Conservation (phyloP, 2,113 vertebrate species). For the Aramus guarauna region DNA sequence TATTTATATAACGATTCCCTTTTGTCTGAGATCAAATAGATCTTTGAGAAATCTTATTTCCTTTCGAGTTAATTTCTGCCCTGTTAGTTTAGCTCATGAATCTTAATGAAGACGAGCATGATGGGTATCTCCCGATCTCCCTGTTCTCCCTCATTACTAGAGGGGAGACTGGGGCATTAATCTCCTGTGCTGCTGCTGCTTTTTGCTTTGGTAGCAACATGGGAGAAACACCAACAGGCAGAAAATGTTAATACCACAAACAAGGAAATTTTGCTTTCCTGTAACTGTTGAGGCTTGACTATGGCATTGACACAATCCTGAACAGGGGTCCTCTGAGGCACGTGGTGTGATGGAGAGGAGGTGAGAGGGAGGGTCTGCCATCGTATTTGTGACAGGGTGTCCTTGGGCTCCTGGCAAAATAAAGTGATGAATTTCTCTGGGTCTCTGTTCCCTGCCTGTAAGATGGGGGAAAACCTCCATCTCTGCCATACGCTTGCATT, state of each 20-base stretch:
- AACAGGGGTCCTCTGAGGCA: background rate
- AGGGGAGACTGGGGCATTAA: background rate
- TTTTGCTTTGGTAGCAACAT: background rate
- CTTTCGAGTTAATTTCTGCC: conserved; percentile 46
- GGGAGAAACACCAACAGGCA: background rate
- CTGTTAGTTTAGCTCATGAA: conserved; percentile 46
- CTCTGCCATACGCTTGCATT: background rate
- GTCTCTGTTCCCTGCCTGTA: background rate
- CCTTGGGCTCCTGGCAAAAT: background rate
- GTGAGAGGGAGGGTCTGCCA: background rate
- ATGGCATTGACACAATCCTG: background rate
- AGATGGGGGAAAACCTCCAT: background rate
- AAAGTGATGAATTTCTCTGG: background rate
- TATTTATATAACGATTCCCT: conserved; percentile 64
- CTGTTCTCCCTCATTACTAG: background rate
- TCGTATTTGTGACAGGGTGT: background rate
- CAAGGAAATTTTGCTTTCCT: background rate
- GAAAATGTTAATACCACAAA: background rate
- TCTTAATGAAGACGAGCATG: conserved; percentile 4
- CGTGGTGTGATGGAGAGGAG: background rate
- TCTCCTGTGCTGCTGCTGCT: background rate
- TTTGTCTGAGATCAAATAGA: conserved; percentile 58
- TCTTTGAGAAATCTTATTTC: conserved; percentile 60
- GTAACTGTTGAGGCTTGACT: background rate
- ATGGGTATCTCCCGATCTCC: background rate